Evolutionary conservation across 2,113 vertebrate species (phyloP), one percentile per base, ranked within the genome.

Genomic region (Anarhynchus alexandrinus): DNA sequence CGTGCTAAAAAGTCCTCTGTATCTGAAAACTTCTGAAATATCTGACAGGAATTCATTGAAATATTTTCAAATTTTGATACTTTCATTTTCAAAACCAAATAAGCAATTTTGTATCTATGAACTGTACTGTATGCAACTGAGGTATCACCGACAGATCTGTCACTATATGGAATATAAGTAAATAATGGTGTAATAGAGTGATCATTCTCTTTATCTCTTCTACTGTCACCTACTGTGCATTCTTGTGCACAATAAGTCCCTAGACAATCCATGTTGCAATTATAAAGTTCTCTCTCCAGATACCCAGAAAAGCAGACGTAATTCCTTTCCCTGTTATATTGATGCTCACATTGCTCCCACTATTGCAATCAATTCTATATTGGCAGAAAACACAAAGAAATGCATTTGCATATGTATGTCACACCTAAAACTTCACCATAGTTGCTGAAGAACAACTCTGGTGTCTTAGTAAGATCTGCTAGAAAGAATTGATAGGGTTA

Each of bases 401-500:
- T 59, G 3, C 6, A 82, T 80, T 52, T 11, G 34, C 13, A 25
- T 59, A 52, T 49, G 11, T 13, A 40, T 42, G 34, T 42, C 65
- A 96, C 74, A 89, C 23, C 72, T 93, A 74, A 71, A 71, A 62
- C 55, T 89, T 87, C 69, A 96, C 85, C 92, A 92, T 0, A 95
- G 92, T 67, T 89, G 94, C 65, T 94, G 55, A 59, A 89, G 45
- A 89, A 87, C 87, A 95, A 96, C 90, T 91, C 64, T 96, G 64
- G 84, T 96, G 61, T 67, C n/a, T 94, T 91, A 94, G 34, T 40
- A 83, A 95, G 19, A n/a, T 91, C 82, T 76, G 61, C 70, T 76
- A 88, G 82, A 85, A 93, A 47, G 26, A 88, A 94, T 8, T 72
- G 6, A 51, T 72, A 82, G 49, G 5, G 14, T 93, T 93, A 94